phyloP scores from a whole-genome alignment of 2,113 vertebrate species.

The Hemicordylus capensis region DNA sequence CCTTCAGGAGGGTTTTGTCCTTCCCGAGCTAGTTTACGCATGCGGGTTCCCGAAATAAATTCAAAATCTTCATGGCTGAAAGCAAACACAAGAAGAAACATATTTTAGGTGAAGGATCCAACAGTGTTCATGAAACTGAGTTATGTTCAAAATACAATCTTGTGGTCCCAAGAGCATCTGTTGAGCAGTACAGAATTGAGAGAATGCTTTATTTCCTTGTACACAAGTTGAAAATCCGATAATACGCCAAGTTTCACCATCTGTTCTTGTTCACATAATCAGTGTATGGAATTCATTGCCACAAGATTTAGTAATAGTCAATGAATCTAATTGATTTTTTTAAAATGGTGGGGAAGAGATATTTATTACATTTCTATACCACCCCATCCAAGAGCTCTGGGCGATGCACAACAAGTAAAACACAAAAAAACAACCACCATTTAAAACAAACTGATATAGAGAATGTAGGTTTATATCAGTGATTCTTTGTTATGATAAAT shows the following conservation, averaged over 20 bases:
- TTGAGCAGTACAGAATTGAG: not conserved
- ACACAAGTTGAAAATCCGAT: not conserved
- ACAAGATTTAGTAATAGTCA: not conserved
- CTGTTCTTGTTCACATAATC: not conserved
- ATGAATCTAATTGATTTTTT: too few relatives aligned
- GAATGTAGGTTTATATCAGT: not conserved
- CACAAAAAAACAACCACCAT: too few relatives aligned
- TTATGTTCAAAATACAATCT: not conserved
- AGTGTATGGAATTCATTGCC: not conserved
- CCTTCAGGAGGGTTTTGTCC: conserved; percentile 93
- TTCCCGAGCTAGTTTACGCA: conserved; percentile 94
- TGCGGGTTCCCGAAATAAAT: conserved; percentile 98
- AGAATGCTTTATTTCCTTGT: not conserved
- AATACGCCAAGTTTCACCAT: not conserved
- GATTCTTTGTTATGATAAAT: not conserved
- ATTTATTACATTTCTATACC: too few relatives aligned
- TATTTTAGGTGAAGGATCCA: conserved; percentile 7
- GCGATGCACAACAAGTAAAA: too few relatives aligned
- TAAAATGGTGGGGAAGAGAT: too few relatives aligned
- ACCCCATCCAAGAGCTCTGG: too few relatives aligned
- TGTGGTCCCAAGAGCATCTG: not conserved
- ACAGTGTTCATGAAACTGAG: not conserved
- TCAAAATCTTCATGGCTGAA: conserved; percentile 94
- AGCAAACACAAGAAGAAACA: not conserved
- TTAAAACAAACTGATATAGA: too few relatives aligned